A percentile compares a stretch with the other conserved stretches of the same genome.
These are phyloP conservation scores for Schrankia costaestrigalis DNA, from an alignment of 2,888 invertebrate genomes.

Conservation along the genomic window DNA sequence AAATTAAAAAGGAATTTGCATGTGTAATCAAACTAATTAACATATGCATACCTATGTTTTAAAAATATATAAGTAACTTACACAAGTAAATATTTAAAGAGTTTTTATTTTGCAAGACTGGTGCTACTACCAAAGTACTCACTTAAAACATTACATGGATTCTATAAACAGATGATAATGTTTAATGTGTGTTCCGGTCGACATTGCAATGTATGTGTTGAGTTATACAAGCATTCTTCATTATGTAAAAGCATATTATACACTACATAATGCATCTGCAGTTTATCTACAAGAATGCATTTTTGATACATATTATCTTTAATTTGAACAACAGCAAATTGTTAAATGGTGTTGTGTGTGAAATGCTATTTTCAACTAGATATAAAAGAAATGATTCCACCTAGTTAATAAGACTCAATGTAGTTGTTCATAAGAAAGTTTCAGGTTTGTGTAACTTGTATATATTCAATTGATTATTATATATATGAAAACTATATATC, in stretches of 20 bases:
- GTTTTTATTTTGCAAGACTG: no score
- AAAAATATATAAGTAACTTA: no score
- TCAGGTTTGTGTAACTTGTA: conserved; percentile 66
- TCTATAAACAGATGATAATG: no score
- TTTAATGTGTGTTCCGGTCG: no score
- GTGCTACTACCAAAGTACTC: no score
- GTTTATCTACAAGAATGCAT: no score
- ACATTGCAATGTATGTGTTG: no score
- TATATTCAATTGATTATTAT: conserved; percentile 69
- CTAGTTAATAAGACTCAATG: conserved; percentile 72
- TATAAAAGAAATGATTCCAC: conserved; percentile 67
- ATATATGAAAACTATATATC: conserved; percentile 70
- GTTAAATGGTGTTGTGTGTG: conserved; percentile 21
- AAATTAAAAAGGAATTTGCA: no score
- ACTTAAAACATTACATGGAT: no score
- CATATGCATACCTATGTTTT: no score
- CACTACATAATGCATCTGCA: neutral
- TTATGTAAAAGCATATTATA: neutral
- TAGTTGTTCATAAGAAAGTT: conserved; percentile 67
- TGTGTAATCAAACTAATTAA: no score
- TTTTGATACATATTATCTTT: conserved; percentile 12
- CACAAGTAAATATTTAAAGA: no score
- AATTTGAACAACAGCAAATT: conserved; percentile 15
- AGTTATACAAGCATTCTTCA: neutral
- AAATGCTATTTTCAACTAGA: conserved; percentile 32